phyloP scores from a whole-genome alignment of 2,888 invertebrate genomes.

The Neoascia interrupta region DNA sequence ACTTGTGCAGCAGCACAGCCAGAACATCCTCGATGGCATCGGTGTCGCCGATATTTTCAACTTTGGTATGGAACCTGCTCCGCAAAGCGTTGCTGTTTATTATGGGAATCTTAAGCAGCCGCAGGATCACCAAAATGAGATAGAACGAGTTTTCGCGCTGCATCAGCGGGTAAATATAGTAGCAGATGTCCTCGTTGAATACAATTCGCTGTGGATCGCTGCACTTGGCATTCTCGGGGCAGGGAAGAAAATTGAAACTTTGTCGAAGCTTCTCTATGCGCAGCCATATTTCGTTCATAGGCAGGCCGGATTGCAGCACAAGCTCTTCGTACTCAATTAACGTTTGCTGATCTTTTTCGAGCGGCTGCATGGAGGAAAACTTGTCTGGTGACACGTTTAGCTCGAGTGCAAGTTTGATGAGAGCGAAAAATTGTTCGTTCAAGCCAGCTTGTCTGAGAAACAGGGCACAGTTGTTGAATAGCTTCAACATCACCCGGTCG shows the following conservation, averaged over 20 bases:
- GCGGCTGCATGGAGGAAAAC: slow-evolving; percentile 75
- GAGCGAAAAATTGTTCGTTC: slow-evolving; percentile 87
- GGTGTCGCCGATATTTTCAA: slow-evolving; percentile 76
- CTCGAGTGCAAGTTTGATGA: slow-evolving; percentile 85
- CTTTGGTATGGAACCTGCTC: slow-evolving; percentile 76
- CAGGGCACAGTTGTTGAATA: slow-evolving; percentile 79
- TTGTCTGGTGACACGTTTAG: slow-evolving; percentile 82
- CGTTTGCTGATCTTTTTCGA: slow-evolving; percentile 74
- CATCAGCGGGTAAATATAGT: slow-evolving; percentile 85
- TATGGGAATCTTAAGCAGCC: slow-evolving; percentile 82
- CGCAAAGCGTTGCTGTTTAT: slow-evolving; percentile 80
- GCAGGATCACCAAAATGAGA: slow-evolving; percentile 82
- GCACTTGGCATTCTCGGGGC: slow-evolving; percentile 79
- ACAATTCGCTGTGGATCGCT: slow-evolving; percentile 85
- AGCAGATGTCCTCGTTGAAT: slow-evolving; percentile 83
- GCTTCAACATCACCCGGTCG: slow-evolving; percentile 79
- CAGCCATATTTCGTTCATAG: slow-evolving; percentile 87
- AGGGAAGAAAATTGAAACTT: slow-evolving; percentile 85
- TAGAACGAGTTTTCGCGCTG: slow-evolving; percentile 82
- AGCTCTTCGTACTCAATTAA: slow-evolving; percentile 83
- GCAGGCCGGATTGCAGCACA: slow-evolving; percentile 84
- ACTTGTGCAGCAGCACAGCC: slow-evolving; percentile 74
- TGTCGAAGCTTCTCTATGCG: slow-evolving; percentile 88
- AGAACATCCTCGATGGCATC: slow-evolving; percentile 81
- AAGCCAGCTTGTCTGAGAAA: slow-evolving; percentile 87